Conservation (phyloP, 2,888 invertebrate genomes). For the Pantelozetes paolii region DNA sequence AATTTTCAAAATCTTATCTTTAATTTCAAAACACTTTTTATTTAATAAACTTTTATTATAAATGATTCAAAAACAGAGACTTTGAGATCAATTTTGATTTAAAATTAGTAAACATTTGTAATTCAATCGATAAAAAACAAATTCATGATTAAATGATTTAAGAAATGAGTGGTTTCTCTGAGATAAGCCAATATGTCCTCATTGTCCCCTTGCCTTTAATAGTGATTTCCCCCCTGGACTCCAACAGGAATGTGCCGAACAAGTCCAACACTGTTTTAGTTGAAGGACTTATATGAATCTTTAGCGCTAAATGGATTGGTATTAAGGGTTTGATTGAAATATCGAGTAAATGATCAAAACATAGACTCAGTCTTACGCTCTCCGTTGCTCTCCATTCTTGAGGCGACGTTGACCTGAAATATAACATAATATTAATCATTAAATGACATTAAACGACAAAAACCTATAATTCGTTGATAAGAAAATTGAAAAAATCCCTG, state of each 20-base stretch:
- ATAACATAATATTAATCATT: not conserved
- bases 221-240: constrained; percentile 43
- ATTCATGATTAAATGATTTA: not conserved
- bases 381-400: constrained; percentile 40
- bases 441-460: not conserved
- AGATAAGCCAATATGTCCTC: constrained; percentile 47
- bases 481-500: no score
- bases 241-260: constrained; percentile 64
- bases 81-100: no score
- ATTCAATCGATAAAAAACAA: no score
- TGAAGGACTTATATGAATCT: constrained; percentile 69
- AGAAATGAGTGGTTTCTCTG: constrained; percentile 9
- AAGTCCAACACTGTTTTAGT: constrained; percentile 64
- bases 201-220: constrained; percentile 47
- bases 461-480: no score
- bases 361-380: constrained; percentile 31
- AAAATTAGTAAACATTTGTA: not conserved
- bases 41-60: no score
- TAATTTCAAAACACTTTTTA: no score
- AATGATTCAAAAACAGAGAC: no score
- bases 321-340: not conserved
- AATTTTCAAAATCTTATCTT: no score
- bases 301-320: constrained; percentile 47
- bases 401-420: constrained; percentile 30
- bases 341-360: not conserved